Evolutionary conservation across 2,797 vertebrate genomes (phyloP).

Genomic region (Jordanella pulchra): DNA sequence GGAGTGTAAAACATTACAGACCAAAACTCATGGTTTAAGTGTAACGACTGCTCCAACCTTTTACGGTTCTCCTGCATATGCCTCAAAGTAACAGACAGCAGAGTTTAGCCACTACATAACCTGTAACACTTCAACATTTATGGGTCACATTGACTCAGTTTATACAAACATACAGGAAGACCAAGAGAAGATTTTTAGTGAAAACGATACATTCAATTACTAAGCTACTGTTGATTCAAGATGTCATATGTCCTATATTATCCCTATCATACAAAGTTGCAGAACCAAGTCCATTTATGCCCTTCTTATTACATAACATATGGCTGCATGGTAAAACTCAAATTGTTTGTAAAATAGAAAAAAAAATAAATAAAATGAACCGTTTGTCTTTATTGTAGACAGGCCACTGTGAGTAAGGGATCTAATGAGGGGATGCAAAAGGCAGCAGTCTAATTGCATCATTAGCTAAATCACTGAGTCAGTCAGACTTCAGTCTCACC

Average conservation of each 20-base stretch:
- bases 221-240: constrained; percentile 9
- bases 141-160: neutral
- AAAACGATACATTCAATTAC: neutral
- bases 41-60: neutral
- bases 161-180: neutral
- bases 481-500: constrained; percentile 69
- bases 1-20: neutral
- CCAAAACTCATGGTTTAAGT: too few species aligned
- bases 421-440: constrained; percentile 76
- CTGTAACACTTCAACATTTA: neutral
- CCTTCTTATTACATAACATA: constrained; percentile 13
- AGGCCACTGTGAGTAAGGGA: constrained; percentile 48
- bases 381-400: constrained; percentile 39
- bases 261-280: constrained; percentile 1
- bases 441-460: constrained; percentile 78
- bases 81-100: neutral
- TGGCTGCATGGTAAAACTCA: constrained; percentile 21
- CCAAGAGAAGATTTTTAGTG: neutral
- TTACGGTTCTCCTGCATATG: neutral
- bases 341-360: constrained; percentile 22
- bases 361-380: constrained; percentile 26
- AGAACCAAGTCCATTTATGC: constrained; percentile 15
- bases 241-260: constrained; percentile 1
- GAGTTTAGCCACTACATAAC: neutral
- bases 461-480: constrained; percentile 81